phyloP scores from a whole-genome alignment of 2,797 vertebrate genomes.

The Prunella strophiata region DNA sequence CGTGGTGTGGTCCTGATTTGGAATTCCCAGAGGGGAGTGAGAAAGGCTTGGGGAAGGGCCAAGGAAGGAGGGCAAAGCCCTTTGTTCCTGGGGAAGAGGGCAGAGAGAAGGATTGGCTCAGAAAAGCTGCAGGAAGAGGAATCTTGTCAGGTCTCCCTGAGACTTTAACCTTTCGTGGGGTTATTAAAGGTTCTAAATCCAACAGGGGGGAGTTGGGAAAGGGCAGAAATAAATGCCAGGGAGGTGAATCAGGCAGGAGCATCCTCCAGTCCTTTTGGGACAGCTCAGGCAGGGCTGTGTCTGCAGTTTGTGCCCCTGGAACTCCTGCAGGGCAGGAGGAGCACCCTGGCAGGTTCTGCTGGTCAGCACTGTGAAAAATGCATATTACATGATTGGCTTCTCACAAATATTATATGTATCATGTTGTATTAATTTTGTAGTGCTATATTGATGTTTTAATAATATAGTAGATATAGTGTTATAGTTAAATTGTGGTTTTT shows the following conservation, averaged over 20 bases:
- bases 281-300: background rate
- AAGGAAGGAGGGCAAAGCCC: background rate
- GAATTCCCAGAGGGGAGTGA: background rate
- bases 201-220: background rate
- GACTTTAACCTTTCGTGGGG: background rate
- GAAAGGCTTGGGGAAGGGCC: background rate
- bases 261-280: fast-evolving
- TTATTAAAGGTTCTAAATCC: background rate
- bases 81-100: background rate
- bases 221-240: background rate
- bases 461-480: no score
- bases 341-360: background rate
- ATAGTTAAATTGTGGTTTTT: no score
- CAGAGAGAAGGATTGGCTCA: background rate
- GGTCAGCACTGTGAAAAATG: no score
- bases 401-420: no score
- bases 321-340: background rate
- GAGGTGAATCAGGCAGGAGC: background rate
- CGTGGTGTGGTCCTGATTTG: background rate
- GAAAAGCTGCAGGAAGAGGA: background rate
- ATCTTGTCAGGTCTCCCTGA: background rate
- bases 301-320: fast-evolving
- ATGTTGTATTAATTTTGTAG: no score
- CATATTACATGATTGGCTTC: no score
- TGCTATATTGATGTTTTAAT: no score